Evolutionary conservation across 2,113 vertebrate genomes (phyloP).

Genomic region (Copsychus sechellarum): DNA sequence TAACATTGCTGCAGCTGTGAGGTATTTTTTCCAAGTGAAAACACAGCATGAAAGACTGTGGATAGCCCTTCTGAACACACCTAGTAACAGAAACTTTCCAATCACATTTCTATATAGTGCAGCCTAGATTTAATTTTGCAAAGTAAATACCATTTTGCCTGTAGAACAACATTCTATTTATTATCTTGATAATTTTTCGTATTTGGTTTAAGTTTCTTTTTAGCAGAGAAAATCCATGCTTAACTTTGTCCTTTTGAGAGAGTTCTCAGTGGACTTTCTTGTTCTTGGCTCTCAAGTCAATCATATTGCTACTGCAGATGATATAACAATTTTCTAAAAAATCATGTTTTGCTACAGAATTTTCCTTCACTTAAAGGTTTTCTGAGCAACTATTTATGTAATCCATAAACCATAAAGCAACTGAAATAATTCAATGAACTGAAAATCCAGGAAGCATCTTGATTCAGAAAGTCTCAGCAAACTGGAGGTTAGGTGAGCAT

Average conservation of each 20-base stretch:
- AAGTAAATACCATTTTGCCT: neutral
- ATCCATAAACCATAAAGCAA: neutral
- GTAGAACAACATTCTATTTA: neutral
- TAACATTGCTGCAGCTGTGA: neutral
- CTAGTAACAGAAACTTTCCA: neutral
- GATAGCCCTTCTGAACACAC: neutral
- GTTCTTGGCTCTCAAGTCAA: neutral
- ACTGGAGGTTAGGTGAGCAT: neutral
- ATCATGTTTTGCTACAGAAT: neutral
- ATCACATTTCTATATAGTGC: neutral
- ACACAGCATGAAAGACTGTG: neutral
- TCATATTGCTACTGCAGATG: neutral
- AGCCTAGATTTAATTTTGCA: neutral
- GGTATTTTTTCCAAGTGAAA: neutral
- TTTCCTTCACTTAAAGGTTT: neutral
- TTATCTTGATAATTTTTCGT: neutral
- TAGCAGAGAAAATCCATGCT: neutral
- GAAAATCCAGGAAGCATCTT: neutral
- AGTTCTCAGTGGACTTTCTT: neutral
- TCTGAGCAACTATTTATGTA: neutral
- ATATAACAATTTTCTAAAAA: neutral
- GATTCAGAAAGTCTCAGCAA: neutral
- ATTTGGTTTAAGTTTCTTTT: neutral
- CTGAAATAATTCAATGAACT: neutral
- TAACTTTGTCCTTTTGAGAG: neutral